These are phyloP conservation scores for Galemys pyrenaicus DNA, from an alignment of 2,113 vertebrate species.

Conservation along the genomic window DNA sequence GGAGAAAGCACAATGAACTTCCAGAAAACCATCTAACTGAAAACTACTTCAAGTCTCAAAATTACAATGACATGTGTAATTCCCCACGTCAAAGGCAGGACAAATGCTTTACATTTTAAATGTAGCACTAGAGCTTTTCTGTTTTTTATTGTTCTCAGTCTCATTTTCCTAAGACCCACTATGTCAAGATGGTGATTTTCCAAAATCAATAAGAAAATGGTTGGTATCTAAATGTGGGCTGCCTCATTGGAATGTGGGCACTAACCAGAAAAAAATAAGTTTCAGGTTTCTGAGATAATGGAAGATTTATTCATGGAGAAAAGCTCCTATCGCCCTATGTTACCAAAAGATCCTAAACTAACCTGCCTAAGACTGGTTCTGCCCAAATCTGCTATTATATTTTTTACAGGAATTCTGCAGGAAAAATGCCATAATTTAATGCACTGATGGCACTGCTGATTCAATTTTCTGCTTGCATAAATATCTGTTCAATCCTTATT, in stretches of 20 bases:
- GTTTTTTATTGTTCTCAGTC: background rate
- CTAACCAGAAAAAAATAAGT: background rate
- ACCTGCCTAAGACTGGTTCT: background rate
- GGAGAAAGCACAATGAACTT: background rate
- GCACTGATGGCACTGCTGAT: conserved; percentile 75
- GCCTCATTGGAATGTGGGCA: background rate
- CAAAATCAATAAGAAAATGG: background rate
- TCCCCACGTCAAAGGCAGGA: background rate
- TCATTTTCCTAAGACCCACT: conserved; percentile 45
- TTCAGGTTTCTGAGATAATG: background rate
- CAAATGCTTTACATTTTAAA: background rate
- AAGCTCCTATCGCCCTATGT: conserved; percentile 30
- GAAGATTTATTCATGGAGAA: conserved; percentile 44
- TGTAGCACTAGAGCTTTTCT: background rate
- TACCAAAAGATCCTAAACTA: conserved; percentile 65
- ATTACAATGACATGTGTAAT: background rate
- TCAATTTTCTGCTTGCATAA: conserved; percentile 84
- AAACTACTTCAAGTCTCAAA: conserved; percentile 8
- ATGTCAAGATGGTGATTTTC: conserved; percentile 4
- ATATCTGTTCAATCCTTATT: conserved; percentile 79
- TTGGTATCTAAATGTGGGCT: background rate
- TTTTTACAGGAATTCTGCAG: conserved; percentile 70
- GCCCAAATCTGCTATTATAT: background rate
- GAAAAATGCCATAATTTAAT: conserved; percentile 80
- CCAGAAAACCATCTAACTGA: background rate